Evolutionary conservation across 2,888 invertebrate genomes (phyloP), one percentile per base, ranked within the genome.

Genomic region (Amphimallon solstitiale): DNA sequence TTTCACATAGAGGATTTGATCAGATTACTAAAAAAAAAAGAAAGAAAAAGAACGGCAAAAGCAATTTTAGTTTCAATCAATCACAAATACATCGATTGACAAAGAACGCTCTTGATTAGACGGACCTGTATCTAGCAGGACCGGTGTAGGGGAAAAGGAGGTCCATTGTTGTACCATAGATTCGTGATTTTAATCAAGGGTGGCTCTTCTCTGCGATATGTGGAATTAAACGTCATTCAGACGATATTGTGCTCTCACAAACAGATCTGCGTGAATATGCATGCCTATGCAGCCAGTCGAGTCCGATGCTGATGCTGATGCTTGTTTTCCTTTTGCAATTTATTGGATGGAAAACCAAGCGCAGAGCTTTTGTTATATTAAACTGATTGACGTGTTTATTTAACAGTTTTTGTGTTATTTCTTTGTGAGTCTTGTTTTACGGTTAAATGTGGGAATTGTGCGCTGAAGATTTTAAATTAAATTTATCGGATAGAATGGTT

Each of bases 121-220:
- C 77, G 78, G 78, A 78, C 79, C 75, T 76, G 73, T 76, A 74
- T 68, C 75, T 74, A 74, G 74, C 75, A 76, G 75, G 73, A 71
- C 74, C 74, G 74, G 74, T 66, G 69, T 68, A 73, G 73, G 73
- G 73, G 71, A 74, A 68, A 68, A 74, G 76, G 74, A 74, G 74
- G 73, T 70, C 76, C 71, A 78, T 80, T 80, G 80, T 80, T 77
- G 73, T 74, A 75, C 71, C 70, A 74, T 72, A 75, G 79, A 78
- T 77, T 74, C 78, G 78, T 74, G 78, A 79, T 79, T 80, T 80
- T 80, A 80, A 80, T 80, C 80, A 80, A 79, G 79, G 78, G 78
- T 75, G 72, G 77, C 77, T 79, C 78, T 77, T 77, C 77, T 75
- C 73, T 73, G 73, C 75, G 78, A 80, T 79, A 78, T 79, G 77